Percentiles rank a stretch among this genome's conserved stretches.
Evolutionary conservation across 2,888 invertebrate genomes (phyloP).

Genomic region (Andrena trimmerana): DNA sequence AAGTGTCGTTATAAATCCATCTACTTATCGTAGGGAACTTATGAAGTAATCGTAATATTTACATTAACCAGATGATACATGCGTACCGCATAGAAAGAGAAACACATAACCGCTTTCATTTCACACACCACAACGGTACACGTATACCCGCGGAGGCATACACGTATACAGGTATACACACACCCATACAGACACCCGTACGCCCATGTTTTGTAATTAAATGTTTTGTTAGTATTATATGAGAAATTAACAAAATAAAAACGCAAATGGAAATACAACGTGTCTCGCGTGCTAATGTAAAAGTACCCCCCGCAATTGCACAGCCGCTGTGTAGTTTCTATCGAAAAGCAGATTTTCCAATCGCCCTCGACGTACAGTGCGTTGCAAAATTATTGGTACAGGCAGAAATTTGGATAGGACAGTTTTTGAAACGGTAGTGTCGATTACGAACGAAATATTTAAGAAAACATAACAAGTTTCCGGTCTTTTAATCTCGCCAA

Average conservation of each 20-base stretch:
- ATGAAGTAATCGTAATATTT: constrained; percentile 80
- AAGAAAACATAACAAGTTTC: too few species aligned
- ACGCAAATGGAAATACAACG: constrained; percentile 68
- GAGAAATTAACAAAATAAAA: constrained; percentile 82
- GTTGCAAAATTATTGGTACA: background rate
- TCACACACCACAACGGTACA: constrained; percentile 67
- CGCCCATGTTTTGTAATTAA: constrained; percentile 82
- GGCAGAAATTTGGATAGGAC: background rate
- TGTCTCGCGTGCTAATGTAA: constrained; percentile 28
- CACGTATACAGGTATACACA: constrained; percentile 53
- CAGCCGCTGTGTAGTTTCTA: too few species aligned
- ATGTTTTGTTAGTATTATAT: constrained; percentile 83
- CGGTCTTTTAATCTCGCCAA: too few species aligned
- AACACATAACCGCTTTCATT: constrained; percentile 81
- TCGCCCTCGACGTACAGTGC: background rate
- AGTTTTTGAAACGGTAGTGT: too few species aligned
- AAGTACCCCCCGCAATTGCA: constrained; percentile 22
- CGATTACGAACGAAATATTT: too few species aligned
- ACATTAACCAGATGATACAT: constrained; percentile 81
- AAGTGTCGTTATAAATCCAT: constrained; percentile 79
- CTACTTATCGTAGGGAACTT: constrained; percentile 79
- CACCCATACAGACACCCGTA: constrained; percentile 69
- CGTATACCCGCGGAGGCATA: constrained; percentile 61
- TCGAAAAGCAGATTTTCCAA: background rate
- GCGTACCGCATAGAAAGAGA: constrained; percentile 76